Base-by-base conservation (phyloP, 2,797 vertebrate species). In the Melanotaenia pygmaea region DNA sequence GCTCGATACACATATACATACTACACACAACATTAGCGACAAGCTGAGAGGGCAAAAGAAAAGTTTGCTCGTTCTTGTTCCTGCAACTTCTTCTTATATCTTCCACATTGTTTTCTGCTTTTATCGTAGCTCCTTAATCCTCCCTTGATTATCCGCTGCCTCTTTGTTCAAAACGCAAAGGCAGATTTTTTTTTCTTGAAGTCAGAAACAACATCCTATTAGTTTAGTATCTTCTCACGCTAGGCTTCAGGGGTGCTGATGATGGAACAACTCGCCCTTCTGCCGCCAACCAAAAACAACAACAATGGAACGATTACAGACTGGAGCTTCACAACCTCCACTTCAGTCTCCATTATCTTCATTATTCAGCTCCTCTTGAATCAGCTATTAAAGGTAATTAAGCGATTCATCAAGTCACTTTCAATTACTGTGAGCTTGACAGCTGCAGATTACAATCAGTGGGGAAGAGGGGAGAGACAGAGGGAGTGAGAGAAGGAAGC, bases 351-450 rank as follows among this genome's bases (percentile, higher is more conserved):
- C 83, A 94, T 95, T 96, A 96, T 95, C 96, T 95, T 95, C 94
- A 93, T 96, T 94, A 93, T 94, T 96, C 96, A 95, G 95, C 92
- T 95, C 93, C 92, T 92, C 91, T 95, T 93, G 93, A 95, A 95
- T 96, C 94, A 95, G 95, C 95, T 95, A 95, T 96, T 95, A 96
- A 93, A 94, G 94, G 94, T 96, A 97, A 97, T 96, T 95, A 96
- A 96, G 95, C 93, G 94, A 97, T 98, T 96, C 94, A 97, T 97
- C 96, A 97, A 96, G 95, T 92, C 94, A 93, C 94, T 96, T 96
- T 96, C 96, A 97, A 97, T 97, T 97, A 96, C 95, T 92, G 83
- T 94, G 94, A 94, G 93, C 91, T 89, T 95, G 96, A 96, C 96
- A 97, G 95, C 93, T 94, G 94, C 94, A 95, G 94, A 96, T 94